These are phyloP conservation scores for Adelosebastes latens DNA, from an alignment of 2,797 vertebrate genomes.

Conservation along the genomic window DNA sequence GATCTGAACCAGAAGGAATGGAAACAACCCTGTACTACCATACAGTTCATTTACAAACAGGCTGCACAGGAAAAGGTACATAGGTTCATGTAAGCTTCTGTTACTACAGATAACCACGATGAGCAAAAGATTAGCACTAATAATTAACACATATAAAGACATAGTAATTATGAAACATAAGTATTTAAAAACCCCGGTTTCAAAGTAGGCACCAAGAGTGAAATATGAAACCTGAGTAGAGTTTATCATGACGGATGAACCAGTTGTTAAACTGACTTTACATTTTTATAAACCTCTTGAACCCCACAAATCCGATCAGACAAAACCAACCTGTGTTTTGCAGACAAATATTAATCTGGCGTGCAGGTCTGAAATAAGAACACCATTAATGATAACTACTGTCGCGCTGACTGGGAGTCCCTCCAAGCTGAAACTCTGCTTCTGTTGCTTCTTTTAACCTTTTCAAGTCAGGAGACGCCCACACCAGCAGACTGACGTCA, in stretches of 20 bases:
- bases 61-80: slow-evolving; percentile 3
- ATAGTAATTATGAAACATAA: not conserved
- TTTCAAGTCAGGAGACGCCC: not conserved
- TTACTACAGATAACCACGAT: slow-evolving; percentile 15
- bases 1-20: slow-evolving; percentile 10
- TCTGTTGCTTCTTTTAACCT: not conserved
- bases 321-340: too few relatives aligned
- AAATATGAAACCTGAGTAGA: too few relatives aligned
- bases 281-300: too few relatives aligned
- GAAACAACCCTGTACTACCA: slow-evolving; percentile 32
- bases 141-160: not conserved
- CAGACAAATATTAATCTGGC: too few relatives aligned
- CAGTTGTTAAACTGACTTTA: too few relatives aligned
- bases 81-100: slow-evolving; percentile 2
- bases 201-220: not conserved
- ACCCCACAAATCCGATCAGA: too few relatives aligned
- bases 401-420: too few relatives aligned
- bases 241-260: too few relatives aligned
- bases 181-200: not conserved
- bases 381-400: too few relatives aligned
- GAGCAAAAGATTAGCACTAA: not conserved
- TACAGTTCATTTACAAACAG: slow-evolving; percentile 39
- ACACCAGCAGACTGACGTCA: too few relatives aligned
- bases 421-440: too few relatives aligned
- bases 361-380: too few relatives aligned